phyloP scores from a whole-genome alignment of 1,140 invertebrate genomes.

The Leptinotarsa undecemlineata region DNA sequence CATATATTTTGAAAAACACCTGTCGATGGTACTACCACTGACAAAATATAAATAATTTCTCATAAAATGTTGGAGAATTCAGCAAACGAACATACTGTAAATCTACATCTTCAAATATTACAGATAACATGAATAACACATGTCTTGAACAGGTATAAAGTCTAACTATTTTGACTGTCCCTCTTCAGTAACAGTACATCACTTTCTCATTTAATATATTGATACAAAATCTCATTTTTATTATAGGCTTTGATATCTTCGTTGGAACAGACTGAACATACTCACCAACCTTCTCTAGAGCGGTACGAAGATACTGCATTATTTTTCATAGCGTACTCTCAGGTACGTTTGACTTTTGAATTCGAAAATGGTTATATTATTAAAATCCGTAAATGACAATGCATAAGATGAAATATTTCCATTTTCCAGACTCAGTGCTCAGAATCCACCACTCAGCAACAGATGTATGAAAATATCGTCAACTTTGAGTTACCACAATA shows the following conservation, averaged over 20 bases:
- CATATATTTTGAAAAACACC: no score
- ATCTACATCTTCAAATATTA: not conserved
- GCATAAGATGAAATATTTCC: not conserved
- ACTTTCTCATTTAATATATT: not conserved
- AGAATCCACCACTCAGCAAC: conserved; percentile 27
- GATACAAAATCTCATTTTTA: not conserved
- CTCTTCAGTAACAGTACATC: no score
- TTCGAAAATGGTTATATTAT: not conserved
- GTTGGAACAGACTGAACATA: conserved; percentile 43
- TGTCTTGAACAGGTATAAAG: no score
- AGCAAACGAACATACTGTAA: not conserved
- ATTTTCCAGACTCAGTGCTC: conserved; percentile 31
- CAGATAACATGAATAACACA: not conserved
- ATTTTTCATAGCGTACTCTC: conserved; percentile 57
- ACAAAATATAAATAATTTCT: not conserved
- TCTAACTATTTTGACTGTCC: no score
- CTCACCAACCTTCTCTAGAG: conserved; percentile 58
- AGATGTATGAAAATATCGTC: conserved; percentile 28
- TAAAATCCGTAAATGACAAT: not conserved
- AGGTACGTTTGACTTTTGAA: conserved; percentile 47
- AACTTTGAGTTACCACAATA: conserved; percentile 30
- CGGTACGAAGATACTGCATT: conserved; percentile 53
- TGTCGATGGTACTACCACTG: no score
- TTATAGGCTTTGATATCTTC: conserved; percentile 48
- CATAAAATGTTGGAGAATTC: not conserved